Conservation (phyloP, 92 coral and sea anemone species). For the Porites evermanni region DNA sequence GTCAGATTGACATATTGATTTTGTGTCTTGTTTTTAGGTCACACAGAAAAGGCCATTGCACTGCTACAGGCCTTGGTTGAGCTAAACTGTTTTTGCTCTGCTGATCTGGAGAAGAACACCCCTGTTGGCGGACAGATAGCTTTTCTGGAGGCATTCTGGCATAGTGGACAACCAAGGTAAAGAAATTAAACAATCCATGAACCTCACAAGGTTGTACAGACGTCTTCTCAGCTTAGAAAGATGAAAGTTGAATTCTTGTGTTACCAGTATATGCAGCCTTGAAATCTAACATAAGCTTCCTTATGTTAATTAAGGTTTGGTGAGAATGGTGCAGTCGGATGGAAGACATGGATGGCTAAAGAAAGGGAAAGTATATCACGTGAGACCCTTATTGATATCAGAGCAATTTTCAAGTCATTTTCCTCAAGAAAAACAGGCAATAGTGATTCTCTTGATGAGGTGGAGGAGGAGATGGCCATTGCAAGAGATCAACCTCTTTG, state of each 20-base stretch:
- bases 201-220: too few relatives aligned
- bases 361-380: not conserved
- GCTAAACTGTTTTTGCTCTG: slow-evolving; percentile 84
- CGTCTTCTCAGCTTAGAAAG: too few relatives aligned
- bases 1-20: not conserved
- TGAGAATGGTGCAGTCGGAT: slow-evolving; percentile 87
- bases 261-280: too few relatives aligned
- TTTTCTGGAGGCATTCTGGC: slow-evolving; percentile 98
- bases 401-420: slow-evolving; percentile 61
- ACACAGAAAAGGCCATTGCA: slow-evolving; percentile 90
- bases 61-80: slow-evolving; percentile 94
- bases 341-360: slow-evolving; percentile 85
- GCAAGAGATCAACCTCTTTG: slow-evolving; percentile 61
- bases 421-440: slow-evolving; percentile 18
- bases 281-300: too few relatives aligned
- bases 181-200: not conserved
- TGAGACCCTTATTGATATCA: slow-evolving; percentile 40
- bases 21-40: slow-evolving; percentile 65
- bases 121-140: slow-evolving; percentile 67
- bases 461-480: slow-evolving; percentile 62
- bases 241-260: too few relatives aligned
- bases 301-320: slow-evolving; percentile 78
- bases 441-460: slow-evolving; percentile 21
- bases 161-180: slow-evolving; percentile 95
- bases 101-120: slow-evolving; percentile 58